These are phyloP conservation scores for Diorhabda sublineata DNA, from an alignment of 1,140 invertebrate species.

Conservation along the genomic window DNA sequence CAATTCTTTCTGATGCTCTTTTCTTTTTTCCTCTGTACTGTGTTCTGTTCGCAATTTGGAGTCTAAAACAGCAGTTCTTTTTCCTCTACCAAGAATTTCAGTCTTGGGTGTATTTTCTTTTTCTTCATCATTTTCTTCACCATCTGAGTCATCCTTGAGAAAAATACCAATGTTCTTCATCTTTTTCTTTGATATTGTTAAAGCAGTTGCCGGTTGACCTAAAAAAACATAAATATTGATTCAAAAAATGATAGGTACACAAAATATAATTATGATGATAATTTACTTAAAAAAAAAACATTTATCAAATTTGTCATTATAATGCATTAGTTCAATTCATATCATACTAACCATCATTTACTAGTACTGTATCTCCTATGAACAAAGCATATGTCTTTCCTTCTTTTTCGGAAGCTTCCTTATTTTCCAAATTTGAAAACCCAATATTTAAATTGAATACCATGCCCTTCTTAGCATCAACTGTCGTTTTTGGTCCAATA, in stretches of 20 bases:
- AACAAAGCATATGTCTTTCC: constrained; percentile 92
- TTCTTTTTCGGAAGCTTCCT: constrained; percentile 76
- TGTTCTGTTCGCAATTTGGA: constrained; percentile 93
- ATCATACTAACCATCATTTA: constrained; percentile 65
- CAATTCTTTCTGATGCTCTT: constrained; percentile 94
- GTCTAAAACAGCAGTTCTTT: constrained; percentile 90
- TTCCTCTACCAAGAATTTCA: constrained; percentile 72
- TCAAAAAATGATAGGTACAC: not conserved
- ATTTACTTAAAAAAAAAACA: not conserved
- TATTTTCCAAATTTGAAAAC: constrained; percentile 82
- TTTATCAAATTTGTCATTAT: not conserved
- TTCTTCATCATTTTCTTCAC: constrained; percentile 71
- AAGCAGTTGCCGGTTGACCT: constrained; percentile 70
- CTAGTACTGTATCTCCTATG: constrained; percentile 93
- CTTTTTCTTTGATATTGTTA: constrained; percentile 93
- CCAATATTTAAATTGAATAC: constrained; percentile 96
- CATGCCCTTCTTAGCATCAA: constrained; percentile 88
- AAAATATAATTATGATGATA: not conserved
- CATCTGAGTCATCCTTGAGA: constrained; percentile 89
- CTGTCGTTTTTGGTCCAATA: constrained; percentile 84
- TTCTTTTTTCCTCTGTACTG: constrained; percentile 94
- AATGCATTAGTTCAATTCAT: not conserved
- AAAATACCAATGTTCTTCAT: constrained; percentile 96
- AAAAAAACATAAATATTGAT: not conserved
- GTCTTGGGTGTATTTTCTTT: constrained; percentile 61